Evolutionary conservation across 1,140 invertebrate species (phyloP).

Genomic region (Drosophila littoralis): DNA sequence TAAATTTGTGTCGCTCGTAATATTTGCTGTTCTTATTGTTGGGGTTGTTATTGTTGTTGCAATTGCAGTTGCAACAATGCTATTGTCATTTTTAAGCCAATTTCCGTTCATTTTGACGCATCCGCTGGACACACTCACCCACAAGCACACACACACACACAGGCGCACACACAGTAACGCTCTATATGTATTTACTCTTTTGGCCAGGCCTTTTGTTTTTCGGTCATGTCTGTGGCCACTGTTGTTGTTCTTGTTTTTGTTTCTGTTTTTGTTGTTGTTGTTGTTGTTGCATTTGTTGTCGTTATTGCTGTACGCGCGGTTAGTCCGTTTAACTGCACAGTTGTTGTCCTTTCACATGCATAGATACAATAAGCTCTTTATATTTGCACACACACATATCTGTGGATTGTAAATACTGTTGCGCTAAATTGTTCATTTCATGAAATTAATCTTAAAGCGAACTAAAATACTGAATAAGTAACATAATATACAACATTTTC

Average conservation of each 20-base stretch:
- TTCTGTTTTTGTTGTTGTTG: background rate
- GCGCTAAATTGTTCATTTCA: slow-evolving; percentile 14
- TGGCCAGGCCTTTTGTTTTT: slow-evolving; percentile 46
- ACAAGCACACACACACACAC: slow-evolving; percentile 13
- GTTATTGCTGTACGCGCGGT: slow-evolving; percentile 28
- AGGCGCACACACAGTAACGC: slow-evolving; percentile 4
- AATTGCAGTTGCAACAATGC: slow-evolving; percentile 53
- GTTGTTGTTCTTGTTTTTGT: slow-evolving; percentile 6
- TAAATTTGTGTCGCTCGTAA: slow-evolving; percentile 32
- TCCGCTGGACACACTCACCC: slow-evolving; percentile 53
- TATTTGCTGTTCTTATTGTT: slow-evolving; percentile 34
- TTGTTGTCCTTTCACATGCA: slow-evolving; percentile 24
- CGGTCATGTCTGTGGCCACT: slow-evolving; percentile 36
- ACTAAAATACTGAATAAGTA: background rate
- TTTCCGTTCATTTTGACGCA: slow-evolving; percentile 82
- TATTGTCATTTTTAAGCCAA: slow-evolving; percentile 81
- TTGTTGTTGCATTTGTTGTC: slow-evolving; percentile 17
- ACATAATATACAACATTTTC: no score
- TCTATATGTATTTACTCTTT: slow-evolving; percentile 33
- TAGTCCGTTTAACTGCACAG: slow-evolving; percentile 42
- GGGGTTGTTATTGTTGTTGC: slow-evolving; percentile 55
- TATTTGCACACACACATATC: slow-evolving; percentile 5
- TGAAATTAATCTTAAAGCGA: slow-evolving; percentile 25
- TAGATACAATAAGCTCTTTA: slow-evolving; percentile 22
- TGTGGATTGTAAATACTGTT: slow-evolving; percentile 18